A percentile compares a stretch with the other conserved stretches of the same genome.
Evolutionary conservation across 2,113 vertebrate genomes (phyloP).

Genomic region (Corythoichthys intestinalis): DNA sequence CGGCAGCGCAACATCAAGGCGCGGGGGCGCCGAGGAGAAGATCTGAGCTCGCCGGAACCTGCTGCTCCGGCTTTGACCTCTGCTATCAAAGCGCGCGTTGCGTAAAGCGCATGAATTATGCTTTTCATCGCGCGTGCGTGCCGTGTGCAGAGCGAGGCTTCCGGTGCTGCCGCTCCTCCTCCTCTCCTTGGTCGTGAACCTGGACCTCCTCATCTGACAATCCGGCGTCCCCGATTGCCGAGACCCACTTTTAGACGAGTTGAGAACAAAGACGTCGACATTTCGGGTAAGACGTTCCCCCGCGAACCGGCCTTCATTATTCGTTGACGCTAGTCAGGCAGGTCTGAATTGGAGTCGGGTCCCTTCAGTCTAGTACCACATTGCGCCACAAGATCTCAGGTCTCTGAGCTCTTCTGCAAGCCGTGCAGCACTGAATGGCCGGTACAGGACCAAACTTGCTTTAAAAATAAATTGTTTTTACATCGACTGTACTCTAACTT

Average conservation of each 20-base stretch:
- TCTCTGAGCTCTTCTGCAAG: background rate
- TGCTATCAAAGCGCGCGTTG: conserved; percentile 49
- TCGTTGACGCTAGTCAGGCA: background rate
- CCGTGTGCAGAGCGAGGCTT: background rate
- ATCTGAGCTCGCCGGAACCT: conserved; percentile 42
- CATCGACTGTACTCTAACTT: too few species aligned
- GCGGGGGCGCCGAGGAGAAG: conserved; percentile 10
- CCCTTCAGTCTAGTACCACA: background rate
- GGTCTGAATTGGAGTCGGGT: background rate
- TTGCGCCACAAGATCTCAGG: background rate
- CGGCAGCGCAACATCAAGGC: conserved; percentile 53
- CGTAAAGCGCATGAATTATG: conserved; percentile 48
- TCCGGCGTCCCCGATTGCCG: background rate
- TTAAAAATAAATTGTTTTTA: too few species aligned
- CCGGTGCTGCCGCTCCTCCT: background rate
- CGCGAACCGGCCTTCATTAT: background rate
- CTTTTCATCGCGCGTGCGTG: conserved; percentile 30
- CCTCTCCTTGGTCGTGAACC: background rate
- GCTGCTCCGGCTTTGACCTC: conserved; percentile 54
- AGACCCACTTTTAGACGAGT: background rate
- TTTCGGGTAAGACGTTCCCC: background rate
- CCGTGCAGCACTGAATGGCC: background rate
- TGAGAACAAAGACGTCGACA: background rate
- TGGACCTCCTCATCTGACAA: background rate
- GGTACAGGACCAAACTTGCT: background rate